Percentiles rank a stretch among this genome's conserved stretches.
Evolutionary conservation across 2,113 vertebrate genomes (phyloP).

Genomic region (Podarcis muralis): DNA sequence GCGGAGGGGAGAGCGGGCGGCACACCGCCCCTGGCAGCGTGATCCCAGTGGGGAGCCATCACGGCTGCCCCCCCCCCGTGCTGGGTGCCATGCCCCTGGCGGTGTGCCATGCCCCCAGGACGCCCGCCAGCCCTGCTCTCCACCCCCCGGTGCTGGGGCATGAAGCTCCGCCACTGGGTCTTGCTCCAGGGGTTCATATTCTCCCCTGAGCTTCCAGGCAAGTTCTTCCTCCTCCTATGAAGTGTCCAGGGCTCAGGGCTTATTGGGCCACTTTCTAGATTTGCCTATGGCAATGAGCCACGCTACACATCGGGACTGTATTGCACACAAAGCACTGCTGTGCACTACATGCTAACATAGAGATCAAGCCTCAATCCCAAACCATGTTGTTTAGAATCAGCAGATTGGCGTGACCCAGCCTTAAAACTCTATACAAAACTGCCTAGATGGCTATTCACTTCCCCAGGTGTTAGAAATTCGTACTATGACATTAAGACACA

Average conservation of each 20-base stretch:
- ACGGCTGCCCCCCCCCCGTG: too few relatives aligned
- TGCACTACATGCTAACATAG: background rate
- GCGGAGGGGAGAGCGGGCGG: too few relatives aligned
- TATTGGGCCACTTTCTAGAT: too few relatives aligned
- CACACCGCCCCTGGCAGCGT: accelerated
- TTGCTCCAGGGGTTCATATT: background rate
- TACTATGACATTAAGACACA: background rate
- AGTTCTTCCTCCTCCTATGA: background rate
- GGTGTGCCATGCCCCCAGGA: too few relatives aligned
- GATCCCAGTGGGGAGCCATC: too few relatives aligned
- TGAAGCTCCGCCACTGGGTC: too few relatives aligned
- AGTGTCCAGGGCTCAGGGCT: too few relatives aligned
- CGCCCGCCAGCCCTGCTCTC: too few relatives aligned
- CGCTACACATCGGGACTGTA: background rate
- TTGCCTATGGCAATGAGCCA: background rate
- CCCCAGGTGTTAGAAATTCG: background rate
- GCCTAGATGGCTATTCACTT: background rate
- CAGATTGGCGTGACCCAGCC: background rate
- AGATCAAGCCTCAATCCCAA: background rate
- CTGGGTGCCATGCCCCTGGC: too few relatives aligned
- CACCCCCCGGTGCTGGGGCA: too few relatives aligned
- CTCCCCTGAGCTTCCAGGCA: background rate
- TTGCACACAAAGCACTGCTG: accelerated
- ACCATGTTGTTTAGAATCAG: background rate
- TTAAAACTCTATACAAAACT: background rate